Evolutionary conservation across 2,888 invertebrate genomes (phyloP).

Genomic region (Xylophagus ater): DNA sequence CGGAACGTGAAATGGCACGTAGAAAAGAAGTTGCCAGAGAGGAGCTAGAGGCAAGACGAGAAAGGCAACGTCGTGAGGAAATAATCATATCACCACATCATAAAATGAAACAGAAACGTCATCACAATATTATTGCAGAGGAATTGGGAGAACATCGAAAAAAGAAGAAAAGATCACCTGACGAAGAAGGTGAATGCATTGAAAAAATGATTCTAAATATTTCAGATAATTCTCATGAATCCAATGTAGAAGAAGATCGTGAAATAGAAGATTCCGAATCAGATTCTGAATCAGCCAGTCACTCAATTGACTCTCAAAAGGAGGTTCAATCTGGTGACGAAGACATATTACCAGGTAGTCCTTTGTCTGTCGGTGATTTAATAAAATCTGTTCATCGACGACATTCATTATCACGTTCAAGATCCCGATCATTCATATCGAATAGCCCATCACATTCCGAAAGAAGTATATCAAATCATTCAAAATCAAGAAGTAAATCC

Average conservation of each 20-base stretch:
- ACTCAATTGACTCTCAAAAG: conserved; percentile 33
- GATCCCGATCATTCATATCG: conserved; percentile 18
- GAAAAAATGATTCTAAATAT: conserved; percentile 18
- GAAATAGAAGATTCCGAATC: conserved; percentile 45
- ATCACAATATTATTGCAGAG: conserved; percentile 22
- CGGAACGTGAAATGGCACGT: conserved; percentile 64
- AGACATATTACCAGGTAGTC: conserved; percentile 42
- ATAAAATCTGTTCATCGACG: conserved; percentile 38
- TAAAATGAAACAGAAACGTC: conserved; percentile 20
- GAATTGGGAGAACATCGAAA: conserved; percentile 25
- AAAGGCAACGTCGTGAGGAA: conserved; percentile 42
- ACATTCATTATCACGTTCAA: conserved; percentile 27
- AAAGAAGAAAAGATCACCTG: conserved; percentile 20
- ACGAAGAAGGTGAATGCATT: conserved; percentile 23
- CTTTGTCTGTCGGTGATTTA: conserved; percentile 43
- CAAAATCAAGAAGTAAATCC: conserved; percentile 14
- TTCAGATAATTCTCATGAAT: conserved; percentile 35
- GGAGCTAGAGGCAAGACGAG: conserved; percentile 62
- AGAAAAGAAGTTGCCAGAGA: conserved; percentile 62
- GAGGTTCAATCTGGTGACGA: conserved; percentile 25
- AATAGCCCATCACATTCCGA: conserved; percentile 15
- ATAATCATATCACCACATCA: conserved; percentile 23
- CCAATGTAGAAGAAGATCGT: conserved; percentile 31
- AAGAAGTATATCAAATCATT: conserved; percentile 14
- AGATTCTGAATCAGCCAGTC: conserved; percentile 42